These are phyloP conservation scores for Blastobasis adustella DNA, from an alignment of 2,888 invertebrate genomes.

Conservation along the genomic window DNA sequence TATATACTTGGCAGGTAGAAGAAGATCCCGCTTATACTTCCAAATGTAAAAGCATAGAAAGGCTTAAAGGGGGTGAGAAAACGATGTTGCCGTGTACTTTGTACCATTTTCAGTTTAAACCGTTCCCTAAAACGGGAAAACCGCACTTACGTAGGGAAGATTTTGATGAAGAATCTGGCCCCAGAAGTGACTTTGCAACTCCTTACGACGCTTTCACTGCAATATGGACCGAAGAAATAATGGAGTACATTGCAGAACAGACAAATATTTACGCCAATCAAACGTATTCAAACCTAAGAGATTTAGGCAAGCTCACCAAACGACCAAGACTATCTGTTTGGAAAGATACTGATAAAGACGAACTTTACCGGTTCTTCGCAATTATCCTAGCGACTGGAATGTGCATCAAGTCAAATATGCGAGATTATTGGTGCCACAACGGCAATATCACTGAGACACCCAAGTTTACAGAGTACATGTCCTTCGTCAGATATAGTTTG, in stretches of 20 bases:
- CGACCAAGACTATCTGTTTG: conserved; percentile 8
- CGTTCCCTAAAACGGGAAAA: too few relatives aligned
- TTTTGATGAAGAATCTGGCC: too few relatives aligned
- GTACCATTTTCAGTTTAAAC: too few relatives aligned
- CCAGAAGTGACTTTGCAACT: too few relatives aligned
- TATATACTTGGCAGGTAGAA: too few relatives aligned
- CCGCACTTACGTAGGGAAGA: too few relatives aligned
- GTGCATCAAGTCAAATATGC: conserved; percentile 1
- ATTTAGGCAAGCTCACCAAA: conserved; percentile 2
- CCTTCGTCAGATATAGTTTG: conserved; percentile 1
- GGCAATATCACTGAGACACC: conserved; percentile 3
- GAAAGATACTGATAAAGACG: conserved; percentile 8
- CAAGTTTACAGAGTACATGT: conserved; percentile 2
- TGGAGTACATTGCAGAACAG: conserved; percentile 8
- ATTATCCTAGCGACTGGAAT: conserved; percentile 8
- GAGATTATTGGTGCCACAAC: conserved; percentile 4
- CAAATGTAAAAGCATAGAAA: too few relatives aligned
- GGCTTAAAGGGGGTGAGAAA: too few relatives aligned
- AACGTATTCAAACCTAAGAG: conserved; percentile 1
- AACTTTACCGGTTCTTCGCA: conserved; percentile 8
- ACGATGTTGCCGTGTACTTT: too few relatives aligned
- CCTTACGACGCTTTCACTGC: conserved; percentile 10
- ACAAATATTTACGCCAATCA: conserved; percentile 16
- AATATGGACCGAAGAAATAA: conserved; percentile 11
- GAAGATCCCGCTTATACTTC: too few relatives aligned